These are phyloP conservation scores for Drosophila paranaensis DNA, from an alignment of 2,888 invertebrate genomes.

Conservation along the genomic window DNA sequence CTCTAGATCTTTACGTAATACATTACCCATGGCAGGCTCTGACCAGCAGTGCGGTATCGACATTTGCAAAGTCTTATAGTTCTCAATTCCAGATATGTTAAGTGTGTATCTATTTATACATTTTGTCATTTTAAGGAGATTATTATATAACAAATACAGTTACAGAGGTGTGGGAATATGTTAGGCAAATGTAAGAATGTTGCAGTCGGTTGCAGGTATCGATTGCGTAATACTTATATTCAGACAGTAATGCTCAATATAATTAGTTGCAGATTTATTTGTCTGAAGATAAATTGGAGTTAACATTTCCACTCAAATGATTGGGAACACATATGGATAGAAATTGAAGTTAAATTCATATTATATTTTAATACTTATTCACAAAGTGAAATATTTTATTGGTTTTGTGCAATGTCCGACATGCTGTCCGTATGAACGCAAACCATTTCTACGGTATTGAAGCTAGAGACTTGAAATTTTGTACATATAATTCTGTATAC, in stretches of 20 bases:
- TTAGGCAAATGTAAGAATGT: not conserved
- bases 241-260: not conserved
- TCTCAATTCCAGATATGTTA: constrained; percentile 92
- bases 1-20: constrained; percentile 88
- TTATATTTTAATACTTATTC: no score
- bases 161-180: not conserved
- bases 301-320: no score
- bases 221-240: not conserved
- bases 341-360: no score
- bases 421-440: no score
- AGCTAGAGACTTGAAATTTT: no score
- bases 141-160: constrained; percentile 21
- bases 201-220: not conserved
- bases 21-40: constrained; percentile 88
- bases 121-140: constrained; percentile 48
- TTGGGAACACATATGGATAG: no score
- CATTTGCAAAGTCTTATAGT: constrained; percentile 89
- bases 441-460: no score
- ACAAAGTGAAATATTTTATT: no score
- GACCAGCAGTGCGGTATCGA: constrained; percentile 91
- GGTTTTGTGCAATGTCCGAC: no score
- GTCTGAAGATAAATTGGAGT: no score
- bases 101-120: constrained; percentile 86
- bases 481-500: no score
- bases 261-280: not conserved